Evolutionary conservation across 2,888 invertebrate genomes (phyloP), one percentile per base, ranked within the genome.

Genomic region (Pardosa pseudoannulata): DNA sequence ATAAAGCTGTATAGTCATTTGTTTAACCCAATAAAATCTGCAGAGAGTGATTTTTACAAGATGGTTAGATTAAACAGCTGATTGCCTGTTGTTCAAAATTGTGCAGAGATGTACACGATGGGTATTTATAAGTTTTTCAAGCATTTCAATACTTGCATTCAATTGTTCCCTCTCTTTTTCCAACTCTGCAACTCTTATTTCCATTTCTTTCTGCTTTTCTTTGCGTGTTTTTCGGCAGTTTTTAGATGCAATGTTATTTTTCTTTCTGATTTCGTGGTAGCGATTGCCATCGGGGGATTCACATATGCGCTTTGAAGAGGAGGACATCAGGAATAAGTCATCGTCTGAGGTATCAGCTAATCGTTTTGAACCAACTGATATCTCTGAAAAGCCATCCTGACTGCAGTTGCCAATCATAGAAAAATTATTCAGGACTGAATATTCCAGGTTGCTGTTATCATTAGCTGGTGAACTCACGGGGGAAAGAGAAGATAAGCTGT

Each of bases 171-270:
- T 90, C 76, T 97, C 97, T 93, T 97, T 97, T 93, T 97, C 97
- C 91, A 98, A 94, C 93, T 96, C 98, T 90, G 97, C 95, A 89
- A 98, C 98, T 91, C 98, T 94, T 92, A 98, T 94, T 88, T 97
- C 98, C 91, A 98, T 98, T 93, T 98, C 98, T 93, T 98, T 98
- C 93, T 98, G 98, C 93, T 98, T 98, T 94, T 97, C 96, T 91
- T 98, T 95, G 89, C 98, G 95, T 89, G 98, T 98, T 93, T 98
- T 98, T 89, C 98, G 94, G 90, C 98, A 98, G 28, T 87, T 94
- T 93, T 98, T 98, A 90, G 98, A 98, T 29, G 98, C 98, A 94
- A 97, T 95, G 93, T 98, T 98, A 94, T 98, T 98, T 95, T 98
- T 98, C 94, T 96, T 95, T 91, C 98, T 41, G n/a, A 75, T 41